A percentile compares a stretch with the other conserved stretches of the same genome.
Evolutionary conservation across 2,113 vertebrate genomes (phyloP).

Genomic region (Climacteris rufus): DNA sequence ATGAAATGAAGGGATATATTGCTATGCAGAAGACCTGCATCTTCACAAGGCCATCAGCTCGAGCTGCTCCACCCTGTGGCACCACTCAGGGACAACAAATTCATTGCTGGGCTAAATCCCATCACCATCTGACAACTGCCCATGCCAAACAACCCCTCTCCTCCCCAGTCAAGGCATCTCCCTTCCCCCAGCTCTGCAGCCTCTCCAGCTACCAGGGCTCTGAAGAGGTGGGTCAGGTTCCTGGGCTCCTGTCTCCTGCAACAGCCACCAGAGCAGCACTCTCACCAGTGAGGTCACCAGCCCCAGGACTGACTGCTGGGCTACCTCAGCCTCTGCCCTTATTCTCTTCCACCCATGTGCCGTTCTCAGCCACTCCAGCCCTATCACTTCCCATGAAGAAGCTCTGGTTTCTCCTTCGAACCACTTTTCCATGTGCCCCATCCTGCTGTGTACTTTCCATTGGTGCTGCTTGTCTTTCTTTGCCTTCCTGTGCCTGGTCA

Average conservation of each 20-base stretch:
- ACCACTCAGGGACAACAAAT: not conserved
- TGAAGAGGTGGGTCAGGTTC: not conserved
- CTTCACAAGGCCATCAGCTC: not conserved
- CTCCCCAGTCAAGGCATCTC: not conserved
- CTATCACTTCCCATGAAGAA: not conserved
- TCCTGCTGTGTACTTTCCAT: not conserved
- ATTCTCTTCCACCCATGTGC: fast-evolving
- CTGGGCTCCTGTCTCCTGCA: not conserved
- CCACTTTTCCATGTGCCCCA: fast-evolving
- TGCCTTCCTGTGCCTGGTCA: fast-evolving
- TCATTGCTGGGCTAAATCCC: not conserved
- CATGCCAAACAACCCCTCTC: fast-evolving
- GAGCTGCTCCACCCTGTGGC: not conserved
- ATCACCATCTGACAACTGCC: not conserved
- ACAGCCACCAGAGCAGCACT: not conserved
- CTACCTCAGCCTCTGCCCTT: not conserved
- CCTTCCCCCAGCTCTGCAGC: not conserved
- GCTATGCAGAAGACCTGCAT: not conserved
- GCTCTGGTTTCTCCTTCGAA: not conserved
- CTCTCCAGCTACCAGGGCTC: not conserved
- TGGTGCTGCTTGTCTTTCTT: not conserved
- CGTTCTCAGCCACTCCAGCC: not conserved
- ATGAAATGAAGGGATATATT: not conserved
- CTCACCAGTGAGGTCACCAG: not conserved
- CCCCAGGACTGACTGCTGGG: fast-evolving